Conservation (phyloP, 2,797 vertebrate genomes). For the Alfaro cultratus region DNA sequence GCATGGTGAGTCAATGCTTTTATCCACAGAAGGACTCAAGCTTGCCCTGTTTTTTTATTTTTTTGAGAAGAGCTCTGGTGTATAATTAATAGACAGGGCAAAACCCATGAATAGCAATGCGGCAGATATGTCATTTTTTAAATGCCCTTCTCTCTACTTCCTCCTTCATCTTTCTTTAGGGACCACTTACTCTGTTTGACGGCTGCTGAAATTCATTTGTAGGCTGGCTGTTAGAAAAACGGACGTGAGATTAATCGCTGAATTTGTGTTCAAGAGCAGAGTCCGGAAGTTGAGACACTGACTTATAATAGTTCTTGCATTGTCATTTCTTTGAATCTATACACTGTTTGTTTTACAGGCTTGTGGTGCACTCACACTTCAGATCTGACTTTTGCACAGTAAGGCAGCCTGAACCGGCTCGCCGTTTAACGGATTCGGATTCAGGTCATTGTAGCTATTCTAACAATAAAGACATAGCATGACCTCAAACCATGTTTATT, state of each 20-base stretch:
- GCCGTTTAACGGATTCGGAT: not conserved
- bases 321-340: not conserved
- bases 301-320: not conserved
- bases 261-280: conserved; percentile 22
- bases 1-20: conserved; percentile 46
- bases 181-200: conserved; percentile 35
- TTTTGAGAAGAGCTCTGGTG: conserved; percentile 36
- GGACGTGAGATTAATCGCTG: conserved; percentile 48
- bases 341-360: not conserved
- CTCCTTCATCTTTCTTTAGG: conserved; percentile 40
- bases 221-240: conserved; percentile 36
- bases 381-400: not conserved
- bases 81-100: conserved; percentile 60
- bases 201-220: conserved; percentile 44
- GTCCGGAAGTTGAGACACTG: conserved; percentile 15
- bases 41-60: not conserved
- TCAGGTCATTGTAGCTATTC: too few species aligned
- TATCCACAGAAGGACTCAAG: conserved; percentile 44
- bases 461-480: too few species aligned
- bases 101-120: conserved; percentile 69
- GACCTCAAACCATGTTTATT: too few species aligned
- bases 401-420: not conserved
- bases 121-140: conserved; percentile 44
- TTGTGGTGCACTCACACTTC: not conserved
- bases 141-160: conserved; percentile 19